These are phyloP conservation scores for Anthopleura xanthogrammica DNA, from an alignment of 92 coral and sea anemone species.

Conservation along the genomic window DNA sequence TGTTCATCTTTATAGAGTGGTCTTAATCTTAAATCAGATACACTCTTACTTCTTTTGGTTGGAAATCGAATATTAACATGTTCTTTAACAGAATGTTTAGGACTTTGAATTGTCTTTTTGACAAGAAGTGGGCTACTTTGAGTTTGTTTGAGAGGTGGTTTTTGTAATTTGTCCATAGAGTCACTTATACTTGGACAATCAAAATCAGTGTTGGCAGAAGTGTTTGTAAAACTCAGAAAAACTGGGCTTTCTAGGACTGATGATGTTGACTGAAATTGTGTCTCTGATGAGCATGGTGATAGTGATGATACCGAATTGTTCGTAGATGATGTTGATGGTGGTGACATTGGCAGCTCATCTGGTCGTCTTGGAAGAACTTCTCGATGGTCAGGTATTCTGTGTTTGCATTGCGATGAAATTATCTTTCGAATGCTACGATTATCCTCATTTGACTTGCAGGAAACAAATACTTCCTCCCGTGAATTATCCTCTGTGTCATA, in stretches of 20 bases:
- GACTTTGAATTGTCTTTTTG: not conserved
- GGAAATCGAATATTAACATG: conserved; percentile 18
- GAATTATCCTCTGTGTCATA: not conserved
- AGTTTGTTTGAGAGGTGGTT: not conserved
- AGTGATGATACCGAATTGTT: not conserved
- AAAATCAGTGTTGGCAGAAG: no score
- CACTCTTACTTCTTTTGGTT: not conserved
- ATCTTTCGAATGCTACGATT: not conserved
- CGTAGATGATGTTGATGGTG: not conserved
- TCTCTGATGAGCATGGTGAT: not conserved
- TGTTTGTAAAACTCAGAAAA: not conserved
- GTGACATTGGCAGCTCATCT: not conserved
- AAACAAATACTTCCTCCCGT: not conserved
- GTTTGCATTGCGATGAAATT: not conserved
- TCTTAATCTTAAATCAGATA: conserved; percentile 1
- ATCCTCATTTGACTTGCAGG: conserved; percentile 6
- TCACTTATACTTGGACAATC: not conserved
- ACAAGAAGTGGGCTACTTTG: not conserved
- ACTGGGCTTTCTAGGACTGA: not conserved
- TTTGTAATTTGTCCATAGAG: not conserved
- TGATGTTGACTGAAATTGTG: not conserved
- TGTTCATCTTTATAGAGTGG: not conserved
- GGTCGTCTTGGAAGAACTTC: not conserved
- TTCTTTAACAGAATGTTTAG: conserved; percentile 11
- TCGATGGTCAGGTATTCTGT: not conserved